Evolutionary conservation across 2,113 vertebrate genomes (phyloP).

Genomic region (Pithys albifrons): DNA sequence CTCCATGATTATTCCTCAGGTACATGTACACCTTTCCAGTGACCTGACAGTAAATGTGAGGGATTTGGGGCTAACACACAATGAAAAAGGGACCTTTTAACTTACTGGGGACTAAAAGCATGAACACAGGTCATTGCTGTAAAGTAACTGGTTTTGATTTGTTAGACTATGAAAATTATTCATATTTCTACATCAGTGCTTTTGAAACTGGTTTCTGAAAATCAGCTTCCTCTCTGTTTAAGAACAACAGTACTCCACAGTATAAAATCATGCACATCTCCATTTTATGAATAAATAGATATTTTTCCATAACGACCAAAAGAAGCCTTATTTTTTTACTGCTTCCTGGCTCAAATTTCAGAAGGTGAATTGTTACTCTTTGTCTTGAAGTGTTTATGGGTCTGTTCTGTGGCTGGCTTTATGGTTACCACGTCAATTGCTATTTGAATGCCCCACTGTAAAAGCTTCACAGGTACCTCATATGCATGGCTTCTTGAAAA

Average conservation of each 20-base stretch:
- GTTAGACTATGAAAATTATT: not conserved
- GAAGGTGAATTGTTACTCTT: not conserved
- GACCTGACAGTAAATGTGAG: not conserved
- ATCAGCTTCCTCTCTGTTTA: not conserved
- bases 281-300: not conserved
- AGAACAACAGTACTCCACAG: not conserved
- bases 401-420: not conserved
- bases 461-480: not conserved
- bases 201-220: not conserved
- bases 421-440: not conserved
- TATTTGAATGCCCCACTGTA: not conserved
- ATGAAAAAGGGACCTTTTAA: not conserved
- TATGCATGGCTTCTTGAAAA: not conserved
- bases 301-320: not conserved
- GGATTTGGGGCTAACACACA: not conserved
- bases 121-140: not conserved
- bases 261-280: not conserved
- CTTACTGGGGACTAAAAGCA: not conserved
- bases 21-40: not conserved
- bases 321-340: not conserved
- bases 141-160: not conserved
- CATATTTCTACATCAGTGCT: fast-evolving
- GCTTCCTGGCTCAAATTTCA: not conserved
- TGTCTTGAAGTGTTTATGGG: not conserved
- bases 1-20: not conserved